Evolutionary conservation across 2,797 vertebrate genomes (phyloP).

Genomic region (Mormyrus proboscirostris): DNA sequence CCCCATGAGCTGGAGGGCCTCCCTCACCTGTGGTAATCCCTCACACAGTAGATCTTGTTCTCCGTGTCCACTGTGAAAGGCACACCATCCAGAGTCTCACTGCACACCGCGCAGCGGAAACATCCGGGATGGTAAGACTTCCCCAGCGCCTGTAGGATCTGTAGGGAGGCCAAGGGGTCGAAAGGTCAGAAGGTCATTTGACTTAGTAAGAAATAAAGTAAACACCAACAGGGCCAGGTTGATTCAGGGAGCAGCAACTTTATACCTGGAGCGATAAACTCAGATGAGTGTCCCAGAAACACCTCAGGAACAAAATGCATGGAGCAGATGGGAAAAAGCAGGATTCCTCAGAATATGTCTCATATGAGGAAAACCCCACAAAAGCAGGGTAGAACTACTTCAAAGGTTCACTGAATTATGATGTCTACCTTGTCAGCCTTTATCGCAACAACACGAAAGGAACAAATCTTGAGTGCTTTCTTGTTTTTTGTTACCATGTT

Average conservation of each 20-base stretch:
- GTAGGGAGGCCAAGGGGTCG: slow-evolving; percentile 21
- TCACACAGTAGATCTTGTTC: slow-evolving; percentile 95
- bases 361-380: neutral
- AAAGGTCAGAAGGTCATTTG: neutral
- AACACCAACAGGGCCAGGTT: neutral
- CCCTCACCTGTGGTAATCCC: slow-evolving; percentile 90
- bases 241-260: neutral
- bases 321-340: neutral
- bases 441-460: slow-evolving; percentile 20
- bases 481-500: neutral
- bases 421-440: neutral
- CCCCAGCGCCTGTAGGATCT: slow-evolving; percentile 94
- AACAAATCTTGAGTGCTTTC: slow-evolving; percentile 16
- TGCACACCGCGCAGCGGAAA: slow-evolving; percentile 92
- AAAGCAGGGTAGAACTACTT: neutral
- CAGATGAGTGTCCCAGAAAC: neutral
- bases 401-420: neutral
- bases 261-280: neutral
- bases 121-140: slow-evolving; percentile 94
- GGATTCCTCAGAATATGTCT: neutral
- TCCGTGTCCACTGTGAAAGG: slow-evolving; percentile 94
- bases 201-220: neutral
- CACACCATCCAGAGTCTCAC: slow-evolving; percentile 90
- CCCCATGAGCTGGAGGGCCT: neutral
- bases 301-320: neutral